Conservation (phyloP, 1,140 invertebrate genomes). For the Magallana angulata region DNA sequence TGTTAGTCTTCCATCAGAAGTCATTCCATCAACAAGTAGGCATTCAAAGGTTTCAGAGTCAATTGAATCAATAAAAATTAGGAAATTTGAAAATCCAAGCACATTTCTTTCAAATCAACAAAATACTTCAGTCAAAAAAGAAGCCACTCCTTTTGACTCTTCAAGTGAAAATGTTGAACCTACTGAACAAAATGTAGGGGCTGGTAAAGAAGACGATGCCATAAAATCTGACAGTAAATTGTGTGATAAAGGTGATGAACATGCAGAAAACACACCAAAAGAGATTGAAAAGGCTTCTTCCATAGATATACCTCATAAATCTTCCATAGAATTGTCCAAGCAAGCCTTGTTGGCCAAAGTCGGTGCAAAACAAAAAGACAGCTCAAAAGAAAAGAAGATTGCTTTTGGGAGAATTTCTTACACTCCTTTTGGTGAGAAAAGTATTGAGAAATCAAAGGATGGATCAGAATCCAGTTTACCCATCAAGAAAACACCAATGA, state of each 20-base stretch:
- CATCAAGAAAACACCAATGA: slow-evolving; percentile 30
- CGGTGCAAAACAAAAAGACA: slow-evolving; percentile 15
- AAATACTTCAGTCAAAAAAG: neutral
- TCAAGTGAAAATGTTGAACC: neutral
- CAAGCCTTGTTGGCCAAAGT: neutral
- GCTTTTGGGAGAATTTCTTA: neutral
- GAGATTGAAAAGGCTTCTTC: neutral
- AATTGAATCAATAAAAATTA: neutral
- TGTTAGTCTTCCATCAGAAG: slow-evolving; percentile 30
- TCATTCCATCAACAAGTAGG: neutral
- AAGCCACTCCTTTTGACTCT: neutral
- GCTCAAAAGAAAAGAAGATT: neutral
- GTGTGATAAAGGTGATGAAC: neutral
- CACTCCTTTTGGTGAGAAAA: neutral
- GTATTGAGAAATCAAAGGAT: neutral
- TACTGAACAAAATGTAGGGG: neutral
- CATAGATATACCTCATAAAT: neutral
- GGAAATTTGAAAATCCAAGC: neutral
- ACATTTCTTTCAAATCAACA: neutral
- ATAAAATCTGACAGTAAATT: neutral
- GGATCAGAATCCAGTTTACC: neutral
- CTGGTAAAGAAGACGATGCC: neutral
- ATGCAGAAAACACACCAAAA: neutral
- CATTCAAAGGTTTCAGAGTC: neutral
- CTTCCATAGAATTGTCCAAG: neutral